Evolutionary conservation across 1,140 invertebrate genomes (phyloP).

Genomic region (Atopsyche davidsoni): DNA sequence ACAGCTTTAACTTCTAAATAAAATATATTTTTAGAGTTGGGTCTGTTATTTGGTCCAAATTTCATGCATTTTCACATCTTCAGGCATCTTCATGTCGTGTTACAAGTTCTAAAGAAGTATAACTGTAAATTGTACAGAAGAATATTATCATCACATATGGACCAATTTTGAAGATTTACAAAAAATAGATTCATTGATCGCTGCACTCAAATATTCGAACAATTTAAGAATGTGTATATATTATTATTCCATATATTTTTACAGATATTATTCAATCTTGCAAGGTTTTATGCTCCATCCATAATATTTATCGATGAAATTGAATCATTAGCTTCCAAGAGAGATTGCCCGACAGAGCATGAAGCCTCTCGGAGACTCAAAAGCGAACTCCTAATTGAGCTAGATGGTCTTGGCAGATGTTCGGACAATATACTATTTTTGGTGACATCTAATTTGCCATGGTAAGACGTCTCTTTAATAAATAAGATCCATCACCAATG

Average conservation of each 20-base stretch:
- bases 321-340: conserved; percentile 75
- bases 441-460: conserved; percentile 87
- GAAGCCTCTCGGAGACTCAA: conserved; percentile 89
- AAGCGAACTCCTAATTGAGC: conserved; percentile 85
- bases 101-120: no score
- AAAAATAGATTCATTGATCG: no score
- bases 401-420: conserved; percentile 70
- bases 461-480: conserved; percentile 51
- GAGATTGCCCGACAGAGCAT: conserved; percentile 69
- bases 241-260: no score
- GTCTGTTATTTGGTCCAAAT: conserved; percentile 17
- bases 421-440: conserved; percentile 71
- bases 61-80: no score
- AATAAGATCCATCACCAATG: background rate
- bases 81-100: no score
- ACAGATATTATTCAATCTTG: conserved; percentile 81
- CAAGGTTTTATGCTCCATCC: conserved; percentile 83
- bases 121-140: no score
- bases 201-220: no score
- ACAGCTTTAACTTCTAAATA: conserved; percentile 32
- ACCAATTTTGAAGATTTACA: no score
- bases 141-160: no score
- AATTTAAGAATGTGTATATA: no score
- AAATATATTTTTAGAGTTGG: conserved; percentile 1
- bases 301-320: conserved; percentile 97